Conservation (phyloP, 2,113 vertebrate species). For the Oceanites oceanicus region DNA sequence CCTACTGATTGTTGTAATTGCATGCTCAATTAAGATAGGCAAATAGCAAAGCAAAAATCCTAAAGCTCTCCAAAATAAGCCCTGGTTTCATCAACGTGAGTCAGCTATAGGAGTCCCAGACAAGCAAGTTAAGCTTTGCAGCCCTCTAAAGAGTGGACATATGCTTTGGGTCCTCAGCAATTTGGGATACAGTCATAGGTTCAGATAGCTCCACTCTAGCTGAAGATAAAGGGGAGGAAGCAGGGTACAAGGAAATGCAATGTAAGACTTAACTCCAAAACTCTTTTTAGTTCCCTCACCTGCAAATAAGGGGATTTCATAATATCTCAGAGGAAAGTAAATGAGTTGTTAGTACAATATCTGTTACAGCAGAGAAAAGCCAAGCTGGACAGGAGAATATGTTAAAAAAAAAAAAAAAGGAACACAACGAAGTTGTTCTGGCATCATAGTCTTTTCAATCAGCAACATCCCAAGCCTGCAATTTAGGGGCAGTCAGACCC, state of each 20-base stretch:
- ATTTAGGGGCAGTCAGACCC: neutral
- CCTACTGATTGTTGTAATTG: neutral
- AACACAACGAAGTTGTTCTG: neutral
- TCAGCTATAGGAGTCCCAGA: neutral
- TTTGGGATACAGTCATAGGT: neutral
- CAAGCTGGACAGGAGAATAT: neutral
- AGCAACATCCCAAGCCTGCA: neutral
- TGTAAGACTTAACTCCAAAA: neutral
- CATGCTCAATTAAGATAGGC: neutral
- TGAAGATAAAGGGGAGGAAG: neutral
- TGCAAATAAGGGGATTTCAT: neutral
- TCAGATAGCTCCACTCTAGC: neutral
- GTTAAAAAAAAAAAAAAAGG: neutral
- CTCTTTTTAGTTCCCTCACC: neutral
- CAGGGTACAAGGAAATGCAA: neutral
- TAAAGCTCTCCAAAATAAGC: neutral
- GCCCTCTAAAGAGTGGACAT: fast-evolving
- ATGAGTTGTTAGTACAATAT: neutral
- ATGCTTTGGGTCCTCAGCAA: neutral
- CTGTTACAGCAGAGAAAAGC: neutral
- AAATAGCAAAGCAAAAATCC: neutral
- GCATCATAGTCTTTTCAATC: neutral
- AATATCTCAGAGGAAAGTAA: neutral
- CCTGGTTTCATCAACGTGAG: neutral
- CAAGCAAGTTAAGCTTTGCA: neutral